A percentile compares a stretch with the other conserved stretches of the same genome.
These are phyloP conservation scores for Reticulitermes speratus DNA, from an alignment of 1,140 invertebrate genomes.

Conservation along the genomic window DNA sequence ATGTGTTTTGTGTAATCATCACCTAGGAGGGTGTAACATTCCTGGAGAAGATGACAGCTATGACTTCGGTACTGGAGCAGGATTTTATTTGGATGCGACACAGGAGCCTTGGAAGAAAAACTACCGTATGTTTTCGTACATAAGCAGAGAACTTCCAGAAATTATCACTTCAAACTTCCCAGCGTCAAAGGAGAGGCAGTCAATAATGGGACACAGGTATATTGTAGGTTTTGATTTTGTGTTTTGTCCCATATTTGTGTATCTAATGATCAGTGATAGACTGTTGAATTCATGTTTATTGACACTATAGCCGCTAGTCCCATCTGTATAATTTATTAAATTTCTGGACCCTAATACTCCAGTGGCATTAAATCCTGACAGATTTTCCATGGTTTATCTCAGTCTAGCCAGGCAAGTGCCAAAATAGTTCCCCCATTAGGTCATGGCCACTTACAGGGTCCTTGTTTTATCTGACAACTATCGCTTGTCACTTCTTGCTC, in stretches of 20 bases:
- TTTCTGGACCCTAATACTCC: not conserved
- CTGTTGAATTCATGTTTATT: not conserved
- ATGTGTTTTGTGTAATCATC: not conserved
- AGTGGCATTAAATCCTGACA: not conserved
- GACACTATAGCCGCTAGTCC: too few relatives aligned
- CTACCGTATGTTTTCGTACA: conserved; percentile 95
- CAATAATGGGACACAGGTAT: conserved; percentile 86
- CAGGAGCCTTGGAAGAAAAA: conserved; percentile 89
- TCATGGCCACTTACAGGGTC: too few relatives aligned
- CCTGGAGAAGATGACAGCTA: conserved; percentile 86
- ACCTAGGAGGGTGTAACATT: conserved; percentile 77
- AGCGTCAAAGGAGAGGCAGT: conserved; percentile 57
- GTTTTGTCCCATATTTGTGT: not conserved
- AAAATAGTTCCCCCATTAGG: too few relatives aligned
- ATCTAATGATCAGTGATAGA: not conserved
- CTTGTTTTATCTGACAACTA: too few relatives aligned
- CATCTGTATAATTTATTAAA: too few relatives aligned
- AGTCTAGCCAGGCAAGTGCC: too few relatives aligned
- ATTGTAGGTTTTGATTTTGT: not conserved
- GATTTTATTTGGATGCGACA: conserved; percentile 94
- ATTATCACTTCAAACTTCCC: conserved; percentile 76
- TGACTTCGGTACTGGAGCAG: conserved; percentile 94
- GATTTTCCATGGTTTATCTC: too few relatives aligned
- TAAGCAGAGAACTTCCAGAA: conserved; percentile 85
- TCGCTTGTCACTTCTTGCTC: too few relatives aligned